Conservation (phyloP, 1,140 invertebrate species). For the Ridgeia piscesae region DNA sequence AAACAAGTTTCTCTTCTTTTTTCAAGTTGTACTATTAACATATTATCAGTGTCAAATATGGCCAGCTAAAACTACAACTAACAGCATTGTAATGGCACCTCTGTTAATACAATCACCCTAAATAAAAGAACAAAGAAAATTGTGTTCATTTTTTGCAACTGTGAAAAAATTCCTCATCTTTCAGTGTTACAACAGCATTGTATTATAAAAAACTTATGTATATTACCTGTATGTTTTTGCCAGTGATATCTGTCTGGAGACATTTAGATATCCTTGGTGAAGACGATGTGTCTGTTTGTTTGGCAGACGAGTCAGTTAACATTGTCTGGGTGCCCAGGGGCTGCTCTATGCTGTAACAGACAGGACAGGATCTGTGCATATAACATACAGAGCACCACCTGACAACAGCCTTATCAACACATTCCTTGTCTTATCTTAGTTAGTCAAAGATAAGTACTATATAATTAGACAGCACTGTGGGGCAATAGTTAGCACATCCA, state of each 20-base stretch:
- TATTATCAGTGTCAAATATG: too few species aligned
- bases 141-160: not conserved
- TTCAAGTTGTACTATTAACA: too few species aligned
- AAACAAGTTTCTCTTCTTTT: too few species aligned
- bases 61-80: too few species aligned
- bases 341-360: not conserved
- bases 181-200: not conserved
- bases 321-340: not conserved
- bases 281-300: not conserved
- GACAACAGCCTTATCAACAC: too few species aligned
- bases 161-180: not conserved
- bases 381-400: not conserved
- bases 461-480: not conserved
- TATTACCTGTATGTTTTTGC: slow-evolving; percentile 1
- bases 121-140: not conserved
- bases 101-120: not conserved
- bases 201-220: not conserved
- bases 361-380: not conserved
- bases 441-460: not conserved
- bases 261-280: not conserved
- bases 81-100: too few species aligned
- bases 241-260: not conserved
- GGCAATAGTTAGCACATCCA: too few species aligned
- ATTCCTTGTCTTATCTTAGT: not conserved
- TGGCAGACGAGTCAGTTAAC: not conserved